Percentiles rank a stretch among this genome's conserved stretches.
Evolutionary conservation across 2,888 invertebrate genomes (phyloP).

Genomic region (Leptogaster cylindrica): DNA sequence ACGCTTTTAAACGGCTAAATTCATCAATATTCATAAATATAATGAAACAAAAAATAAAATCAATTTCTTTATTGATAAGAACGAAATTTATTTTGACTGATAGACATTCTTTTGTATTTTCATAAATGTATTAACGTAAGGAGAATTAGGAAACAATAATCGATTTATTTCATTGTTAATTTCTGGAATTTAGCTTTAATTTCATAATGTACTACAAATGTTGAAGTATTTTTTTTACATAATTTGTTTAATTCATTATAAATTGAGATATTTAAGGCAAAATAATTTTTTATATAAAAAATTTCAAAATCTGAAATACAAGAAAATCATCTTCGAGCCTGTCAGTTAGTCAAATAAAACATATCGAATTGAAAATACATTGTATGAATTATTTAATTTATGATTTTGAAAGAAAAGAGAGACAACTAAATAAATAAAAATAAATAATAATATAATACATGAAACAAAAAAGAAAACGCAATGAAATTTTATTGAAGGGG

Average conservation of each 20-base stretch:
- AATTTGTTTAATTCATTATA: no score
- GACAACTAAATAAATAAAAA: neutral
- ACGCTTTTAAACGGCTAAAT: slow-evolving; percentile 21
- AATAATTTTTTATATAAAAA: slow-evolving; percentile 25
- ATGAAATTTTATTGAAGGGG: no score
- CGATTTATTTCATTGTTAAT: slow-evolving; percentile 29
- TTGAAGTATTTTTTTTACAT: slow-evolving; percentile 17
- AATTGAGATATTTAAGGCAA: slow-evolving; percentile 23
- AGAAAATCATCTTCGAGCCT: slow-evolving; percentile 38
- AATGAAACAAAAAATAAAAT: slow-evolving; percentile 8
- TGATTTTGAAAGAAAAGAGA: neutral
- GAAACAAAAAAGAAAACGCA: no score
- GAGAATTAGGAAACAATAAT: slow-evolving; percentile 27
- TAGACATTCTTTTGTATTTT: slow-evolving; percentile 40
- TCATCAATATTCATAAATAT: slow-evolving; percentile 15
- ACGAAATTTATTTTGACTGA: slow-evolving; percentile 39
- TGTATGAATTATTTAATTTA: neutral
- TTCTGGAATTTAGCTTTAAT: slow-evolving; percentile 35
- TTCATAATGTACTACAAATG: slow-evolving; percentile 20
- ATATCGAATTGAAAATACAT: slow-evolving; percentile 35
- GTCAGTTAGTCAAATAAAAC: slow-evolving; percentile 41
- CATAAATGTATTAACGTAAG: slow-evolving; percentile 36
- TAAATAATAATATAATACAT: no score
- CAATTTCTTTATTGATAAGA: slow-evolving; percentile 28
- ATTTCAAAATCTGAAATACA: slow-evolving; percentile 17